Evolutionary conservation across 2,113 vertebrate genomes (phyloP).

Genomic region (Orientallactaga bullata): DNA sequence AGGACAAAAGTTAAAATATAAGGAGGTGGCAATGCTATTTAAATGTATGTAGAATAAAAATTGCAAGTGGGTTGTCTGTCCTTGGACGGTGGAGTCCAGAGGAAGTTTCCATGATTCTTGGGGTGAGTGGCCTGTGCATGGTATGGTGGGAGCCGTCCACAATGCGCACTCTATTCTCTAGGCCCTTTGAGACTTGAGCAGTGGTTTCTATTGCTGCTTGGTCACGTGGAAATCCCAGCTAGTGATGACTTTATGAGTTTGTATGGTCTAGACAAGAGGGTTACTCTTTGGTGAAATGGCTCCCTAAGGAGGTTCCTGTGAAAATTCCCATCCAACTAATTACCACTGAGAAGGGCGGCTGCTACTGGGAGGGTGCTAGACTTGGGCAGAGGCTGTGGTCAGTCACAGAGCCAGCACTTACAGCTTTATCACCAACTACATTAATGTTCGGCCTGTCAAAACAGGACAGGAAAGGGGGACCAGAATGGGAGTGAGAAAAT

Average conservation of each 20-base stretch:
- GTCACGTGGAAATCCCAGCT: constrained; percentile 83
- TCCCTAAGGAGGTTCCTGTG: constrained; percentile 84
- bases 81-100: background rate
- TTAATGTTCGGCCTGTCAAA: constrained; percentile 76
- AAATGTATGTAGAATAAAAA: background rate
- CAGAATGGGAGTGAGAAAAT: constrained; percentile 5
- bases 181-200: constrained; percentile 69
- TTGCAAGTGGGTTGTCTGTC: background rate
- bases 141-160: background rate
- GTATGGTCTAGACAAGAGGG: constrained; percentile 85
- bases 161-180: constrained; percentile 68
- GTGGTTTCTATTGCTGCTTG: constrained; percentile 81
- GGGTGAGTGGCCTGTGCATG: background rate
- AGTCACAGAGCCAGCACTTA: constrained; percentile 62
- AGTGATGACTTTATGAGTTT: constrained; percentile 87
- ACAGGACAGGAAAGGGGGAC: constrained; percentile 66
- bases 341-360: constrained; percentile 66
- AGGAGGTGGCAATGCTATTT: background rate
- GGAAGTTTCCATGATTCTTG: background rate
- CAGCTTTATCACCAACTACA: constrained; percentile 59
- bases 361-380: constrained; percentile 73
- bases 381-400: constrained; percentile 6
- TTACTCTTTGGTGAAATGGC: constrained; percentile 85
- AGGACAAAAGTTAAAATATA: background rate
- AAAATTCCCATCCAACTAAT: constrained; percentile 86